phyloP scores from a whole-genome alignment of 2,888 invertebrate genomes.

The Mellilla xanthometata region DNA sequence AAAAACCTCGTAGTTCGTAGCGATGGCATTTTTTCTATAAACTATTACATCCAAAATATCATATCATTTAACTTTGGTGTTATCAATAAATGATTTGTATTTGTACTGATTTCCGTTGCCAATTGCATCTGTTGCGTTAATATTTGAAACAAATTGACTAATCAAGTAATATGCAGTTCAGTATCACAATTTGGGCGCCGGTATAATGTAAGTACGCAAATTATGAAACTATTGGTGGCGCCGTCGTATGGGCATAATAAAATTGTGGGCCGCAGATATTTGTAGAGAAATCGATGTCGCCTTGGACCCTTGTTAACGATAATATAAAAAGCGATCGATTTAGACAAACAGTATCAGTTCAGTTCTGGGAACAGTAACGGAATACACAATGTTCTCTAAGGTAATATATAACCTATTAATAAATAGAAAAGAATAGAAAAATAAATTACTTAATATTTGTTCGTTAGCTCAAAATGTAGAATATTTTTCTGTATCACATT shows the following conservation, averaged over 20 bases:
- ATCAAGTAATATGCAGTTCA: not conserved
- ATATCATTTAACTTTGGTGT: too few relatives aligned
- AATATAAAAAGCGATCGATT: constrained; percentile 24
- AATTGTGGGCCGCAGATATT: constrained; percentile 14
- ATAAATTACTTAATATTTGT: too few relatives aligned
- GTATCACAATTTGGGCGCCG: not conserved
- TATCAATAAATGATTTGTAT: too few relatives aligned
- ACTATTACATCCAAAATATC: too few relatives aligned
- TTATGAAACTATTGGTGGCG: constrained; percentile 19
- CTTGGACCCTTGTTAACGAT: constrained; percentile 23
- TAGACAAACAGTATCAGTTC: constrained; percentile 23
- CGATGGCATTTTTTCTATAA: too few relatives aligned
- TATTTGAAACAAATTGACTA: constrained; percentile 1
- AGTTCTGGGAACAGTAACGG: constrained; percentile 4
- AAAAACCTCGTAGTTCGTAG: too few relatives aligned
- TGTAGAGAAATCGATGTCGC: constrained; percentile 23
- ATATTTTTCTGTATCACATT: too few relatives aligned
- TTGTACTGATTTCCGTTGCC: too few relatives aligned
- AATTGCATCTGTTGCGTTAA: too few relatives aligned
- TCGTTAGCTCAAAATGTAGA: too few relatives aligned
- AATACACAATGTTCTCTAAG: constrained; percentile 23
- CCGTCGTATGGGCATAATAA: constrained; percentile 16
- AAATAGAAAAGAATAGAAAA: too few relatives aligned
- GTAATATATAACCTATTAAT: too few relatives aligned
- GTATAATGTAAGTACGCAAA: constrained; percentile 7